Percentiles rank a stretch among this genome's conserved stretches.
These are phyloP conservation scores for Coelopa frigida DNA, from an alignment of 1,140 invertebrate species.

Conservation along the genomic window DNA sequence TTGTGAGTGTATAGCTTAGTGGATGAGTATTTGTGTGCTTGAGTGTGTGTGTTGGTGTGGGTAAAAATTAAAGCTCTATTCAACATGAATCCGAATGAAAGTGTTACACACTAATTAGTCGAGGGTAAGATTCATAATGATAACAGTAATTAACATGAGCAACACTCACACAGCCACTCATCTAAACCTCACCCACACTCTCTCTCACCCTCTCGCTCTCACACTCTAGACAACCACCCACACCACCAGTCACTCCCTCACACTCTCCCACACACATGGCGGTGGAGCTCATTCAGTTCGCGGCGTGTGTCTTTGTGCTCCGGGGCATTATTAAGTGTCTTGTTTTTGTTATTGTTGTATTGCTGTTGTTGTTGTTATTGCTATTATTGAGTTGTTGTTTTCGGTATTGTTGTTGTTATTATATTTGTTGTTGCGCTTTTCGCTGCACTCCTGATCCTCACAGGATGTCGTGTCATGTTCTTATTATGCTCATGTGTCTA, in stretches of 20 bases:
- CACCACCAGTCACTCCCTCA: not conserved
- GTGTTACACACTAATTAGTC: slow-evolving; percentile 10
- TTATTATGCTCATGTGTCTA: slow-evolving; percentile 45
- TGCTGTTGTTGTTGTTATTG: too few relatives aligned
- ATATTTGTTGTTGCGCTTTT: too few relatives aligned
- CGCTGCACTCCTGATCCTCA: slow-evolving; percentile 27
- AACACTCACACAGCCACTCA: not conserved
- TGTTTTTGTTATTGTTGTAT: too few relatives aligned
- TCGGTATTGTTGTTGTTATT: too few relatives aligned
- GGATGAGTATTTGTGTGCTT: too few relatives aligned
- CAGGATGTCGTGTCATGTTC: slow-evolving; percentile 43
- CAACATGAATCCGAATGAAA: slow-evolving; percentile 7
- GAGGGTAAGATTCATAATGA: slow-evolving; percentile 3
- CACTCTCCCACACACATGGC: not conserved
- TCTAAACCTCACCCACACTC: not conserved
- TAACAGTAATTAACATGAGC: slow-evolving; percentile 10
- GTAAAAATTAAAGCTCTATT: slow-evolving; percentile 5
- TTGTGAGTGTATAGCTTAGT: too few relatives aligned
- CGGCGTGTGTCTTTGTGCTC: slow-evolving; percentile 1
- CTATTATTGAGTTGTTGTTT: too few relatives aligned
- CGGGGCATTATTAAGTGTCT: slow-evolving; percentile 5
- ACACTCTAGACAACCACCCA: not conserved
- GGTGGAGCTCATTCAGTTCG: slow-evolving; percentile 1
- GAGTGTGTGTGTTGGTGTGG: too few relatives aligned
- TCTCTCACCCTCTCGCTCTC: not conserved